Percentiles rank a stretch among this genome's conserved stretches.
Conservation (phyloP, 1,140 invertebrate species). For the Drosophila santomea region DNA sequence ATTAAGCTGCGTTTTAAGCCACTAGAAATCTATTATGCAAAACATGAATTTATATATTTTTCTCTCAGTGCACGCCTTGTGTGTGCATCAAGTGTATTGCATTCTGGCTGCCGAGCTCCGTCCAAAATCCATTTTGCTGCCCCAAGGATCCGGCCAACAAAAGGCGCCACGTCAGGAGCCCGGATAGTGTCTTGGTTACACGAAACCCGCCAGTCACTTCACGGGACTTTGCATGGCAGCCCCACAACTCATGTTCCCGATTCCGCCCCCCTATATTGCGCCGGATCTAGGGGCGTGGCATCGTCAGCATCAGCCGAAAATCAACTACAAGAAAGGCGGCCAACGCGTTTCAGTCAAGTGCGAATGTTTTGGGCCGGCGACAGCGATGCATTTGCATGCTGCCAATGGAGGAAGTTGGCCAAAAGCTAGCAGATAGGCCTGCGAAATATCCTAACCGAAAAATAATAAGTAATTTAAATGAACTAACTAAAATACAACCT, state of each 20-base stretch:
- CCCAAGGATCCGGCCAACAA: conserved; percentile 54
- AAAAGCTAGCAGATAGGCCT: neutral
- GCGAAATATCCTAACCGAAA: neutral
- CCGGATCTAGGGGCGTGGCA: conserved; percentile 13
- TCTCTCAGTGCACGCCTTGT: conserved; percentile 18
- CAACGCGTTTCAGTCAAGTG: conserved; percentile 42
- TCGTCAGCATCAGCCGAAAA: conserved; percentile 17
- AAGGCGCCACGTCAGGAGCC: conserved; percentile 29
- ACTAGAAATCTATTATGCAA: too few relatives aligned
- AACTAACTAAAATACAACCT: too few relatives aligned
- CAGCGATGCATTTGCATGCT: conserved; percentile 55
- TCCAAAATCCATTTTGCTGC: conserved; percentile 64
- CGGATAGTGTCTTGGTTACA: conserved; percentile 37
- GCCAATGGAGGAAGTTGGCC: conserved; percentile 1
- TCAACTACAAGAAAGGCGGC: conserved; percentile 48
- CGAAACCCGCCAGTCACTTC: conserved; percentile 54
- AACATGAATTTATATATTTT: neutral
- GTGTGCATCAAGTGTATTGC: conserved; percentile 23
- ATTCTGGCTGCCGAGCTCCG: conserved; percentile 21
- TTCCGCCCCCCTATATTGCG: neutral
- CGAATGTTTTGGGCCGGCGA: conserved; percentile 52
- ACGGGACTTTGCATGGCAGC: conserved; percentile 31
- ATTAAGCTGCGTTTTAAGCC: too few relatives aligned
- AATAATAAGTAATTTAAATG: neutral
- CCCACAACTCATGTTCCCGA: neutral